A percentile compares a stretch with the other conserved stretches of the same genome.
phyloP scores from a whole-genome alignment of 2,888 invertebrate genomes.

The Thysanoteuthis rhombus region DNA sequence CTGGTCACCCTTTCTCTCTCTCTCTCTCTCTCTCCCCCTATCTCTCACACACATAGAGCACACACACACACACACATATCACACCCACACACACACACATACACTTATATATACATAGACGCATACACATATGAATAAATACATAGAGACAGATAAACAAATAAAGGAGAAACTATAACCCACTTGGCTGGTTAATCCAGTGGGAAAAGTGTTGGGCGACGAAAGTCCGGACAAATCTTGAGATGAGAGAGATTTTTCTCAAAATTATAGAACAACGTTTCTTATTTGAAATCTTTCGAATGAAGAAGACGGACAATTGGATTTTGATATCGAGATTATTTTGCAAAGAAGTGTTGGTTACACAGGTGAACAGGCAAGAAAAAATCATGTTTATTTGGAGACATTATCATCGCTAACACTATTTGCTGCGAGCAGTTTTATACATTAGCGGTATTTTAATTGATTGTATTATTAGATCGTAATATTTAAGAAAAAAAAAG shows the following conservation, averaged over 20 bases:
- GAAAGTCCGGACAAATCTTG: no score
- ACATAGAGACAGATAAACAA: no score
- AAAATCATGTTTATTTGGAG: not conserved
- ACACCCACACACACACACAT: no score
- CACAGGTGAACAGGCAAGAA: not conserved
- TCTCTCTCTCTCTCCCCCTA: no score
- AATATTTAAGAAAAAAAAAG: not conserved
- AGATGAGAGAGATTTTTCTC: not conserved
- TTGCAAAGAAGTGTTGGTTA: not conserved
- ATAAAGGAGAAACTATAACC: no score
- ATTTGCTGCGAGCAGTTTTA: not conserved
- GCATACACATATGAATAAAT: no score
- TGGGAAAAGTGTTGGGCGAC: no score
- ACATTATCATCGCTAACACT: not conserved
- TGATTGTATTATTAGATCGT: not conserved
- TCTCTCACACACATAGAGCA: no score
- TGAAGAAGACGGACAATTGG: not conserved
- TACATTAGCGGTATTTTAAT: constrained; percentile 12
- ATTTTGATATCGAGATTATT: not conserved
- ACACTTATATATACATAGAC: no score
- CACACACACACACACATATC: no score
- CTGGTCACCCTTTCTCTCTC: no score
- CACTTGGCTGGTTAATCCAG: no score
- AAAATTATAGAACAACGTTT: not conserved
- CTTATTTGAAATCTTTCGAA: not conserved